phyloP scores from a whole-genome alignment of 2,113 vertebrate genomes.

The Podarcis raffonei region DNA sequence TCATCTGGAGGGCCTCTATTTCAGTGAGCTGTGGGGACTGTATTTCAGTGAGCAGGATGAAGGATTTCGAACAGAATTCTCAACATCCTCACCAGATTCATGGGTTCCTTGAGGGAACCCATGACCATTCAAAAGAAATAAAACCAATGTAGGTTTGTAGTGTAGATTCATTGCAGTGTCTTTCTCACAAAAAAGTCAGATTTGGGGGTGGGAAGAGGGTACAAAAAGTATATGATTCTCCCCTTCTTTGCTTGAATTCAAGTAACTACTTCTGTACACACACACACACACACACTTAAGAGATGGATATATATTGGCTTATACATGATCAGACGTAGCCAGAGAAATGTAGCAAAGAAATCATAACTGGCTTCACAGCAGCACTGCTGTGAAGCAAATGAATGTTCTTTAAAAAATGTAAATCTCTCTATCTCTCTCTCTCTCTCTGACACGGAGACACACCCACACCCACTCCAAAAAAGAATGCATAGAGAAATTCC shows the following conservation, averaged over 20 bases:
- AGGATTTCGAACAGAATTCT: background rate
- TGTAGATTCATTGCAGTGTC: background rate
- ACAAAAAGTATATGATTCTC: background rate
- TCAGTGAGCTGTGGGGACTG: too few relatives aligned
- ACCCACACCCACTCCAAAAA: background rate
- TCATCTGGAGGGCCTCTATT: too few relatives aligned
- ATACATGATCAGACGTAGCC: background rate
- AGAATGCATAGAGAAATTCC: background rate
- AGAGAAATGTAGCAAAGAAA: background rate
- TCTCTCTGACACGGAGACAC: background rate
- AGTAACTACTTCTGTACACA: background rate
- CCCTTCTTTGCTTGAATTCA: background rate
- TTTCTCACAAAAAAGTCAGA: background rate
- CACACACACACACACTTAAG: background rate
- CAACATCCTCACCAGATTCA: background rate
- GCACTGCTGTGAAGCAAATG: conserved; percentile 9
- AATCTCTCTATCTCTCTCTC: background rate
- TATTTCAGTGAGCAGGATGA: too few relatives aligned
- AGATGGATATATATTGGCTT: background rate
- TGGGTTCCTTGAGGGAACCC: too few relatives aligned
- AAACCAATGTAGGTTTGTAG: too few relatives aligned
- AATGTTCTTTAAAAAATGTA: background rate
- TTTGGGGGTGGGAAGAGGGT: too few relatives aligned
- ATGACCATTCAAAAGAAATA: background rate
- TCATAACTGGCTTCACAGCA: background rate